Evolutionary conservation across 30 jellyfish, hydroid and myxozoan species (phyloP).

Genomic region (Morbakka virulenta): DNA sequence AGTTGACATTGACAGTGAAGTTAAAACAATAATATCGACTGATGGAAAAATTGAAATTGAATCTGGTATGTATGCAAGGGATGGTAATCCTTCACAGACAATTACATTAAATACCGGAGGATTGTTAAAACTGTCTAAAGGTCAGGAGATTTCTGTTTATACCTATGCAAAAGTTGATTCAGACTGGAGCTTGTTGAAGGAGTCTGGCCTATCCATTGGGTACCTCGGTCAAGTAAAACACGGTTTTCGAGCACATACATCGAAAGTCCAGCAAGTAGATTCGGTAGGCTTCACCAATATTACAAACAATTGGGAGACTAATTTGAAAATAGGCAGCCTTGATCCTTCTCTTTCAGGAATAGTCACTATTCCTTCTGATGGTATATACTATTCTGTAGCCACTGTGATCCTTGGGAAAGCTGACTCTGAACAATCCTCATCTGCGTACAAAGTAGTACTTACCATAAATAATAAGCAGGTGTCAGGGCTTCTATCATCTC

Average conservation of each 20-base stretch:
- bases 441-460: conserved; percentile 23
- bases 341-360: conserved; percentile 33
- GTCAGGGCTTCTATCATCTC: conserved; percentile 39
- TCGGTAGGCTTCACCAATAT: conserved; percentile 26
- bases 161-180: conserved; percentile 62
- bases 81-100: conserved; percentile 50
- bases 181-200: conserved; percentile 71
- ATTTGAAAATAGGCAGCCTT: conserved; percentile 16
- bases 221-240: conserved; percentile 58
- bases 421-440: conserved; percentile 12
- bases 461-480: conserved; percentile 28
- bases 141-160: conserved; percentile 39
- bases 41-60: conserved; percentile 23
- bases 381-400: conserved; percentile 73
- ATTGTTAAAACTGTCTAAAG: conserved; percentile 29
- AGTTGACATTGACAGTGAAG: conserved; percentile 39
- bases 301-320: conserved; percentile 15
- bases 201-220: conserved; percentile 71
- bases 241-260: conserved; percentile 45
- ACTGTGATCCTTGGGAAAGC: conserved; percentile 68
- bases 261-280: not conserved
- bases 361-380: conserved; percentile 52
- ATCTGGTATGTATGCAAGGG: conserved; percentile 58
- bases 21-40: conserved; percentile 32
- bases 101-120: conserved; percentile 78